Conservation (phyloP, 2,113 vertebrate species). For the Hypomesus transpacificus region DNA sequence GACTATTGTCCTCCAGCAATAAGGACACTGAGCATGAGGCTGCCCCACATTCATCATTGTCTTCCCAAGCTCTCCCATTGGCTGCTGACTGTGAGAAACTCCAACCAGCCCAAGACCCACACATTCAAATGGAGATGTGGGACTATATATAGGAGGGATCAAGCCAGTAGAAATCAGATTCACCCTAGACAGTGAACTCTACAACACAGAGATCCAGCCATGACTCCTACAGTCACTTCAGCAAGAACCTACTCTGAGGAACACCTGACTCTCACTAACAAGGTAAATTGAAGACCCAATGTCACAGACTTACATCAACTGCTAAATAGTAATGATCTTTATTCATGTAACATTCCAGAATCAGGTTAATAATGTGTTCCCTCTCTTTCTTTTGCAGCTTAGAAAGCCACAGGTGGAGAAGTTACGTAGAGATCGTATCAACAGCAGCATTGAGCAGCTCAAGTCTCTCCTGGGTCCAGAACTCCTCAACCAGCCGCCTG, state of each 20-base stretch:
- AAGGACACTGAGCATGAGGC: neutral
- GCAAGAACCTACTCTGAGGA: conserved; percentile 27
- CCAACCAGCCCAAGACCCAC: conserved; percentile 39
- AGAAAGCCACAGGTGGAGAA: conserved; percentile 39
- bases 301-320: neutral
- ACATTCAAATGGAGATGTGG: conserved; percentile 52
- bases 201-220: conserved; percentile 38
- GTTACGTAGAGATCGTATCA: conserved; percentile 39
- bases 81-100: conserved; percentile 51
- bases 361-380: neutral
- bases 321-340: neutral
- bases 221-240: conserved; percentile 35
- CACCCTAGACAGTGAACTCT: conserved; percentile 31
- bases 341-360: neutral
- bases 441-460: conserved; percentile 46
- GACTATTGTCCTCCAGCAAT: conserved; percentile 19
- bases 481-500: conserved; percentile 22
- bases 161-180: conserved; percentile 33
- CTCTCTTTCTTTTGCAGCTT: conserved; percentile 1
- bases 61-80: conserved; percentile 39
- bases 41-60: conserved; percentile 9
- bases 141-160: conserved; percentile 46
- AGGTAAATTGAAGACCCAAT: conserved; percentile 27
- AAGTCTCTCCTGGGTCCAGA: conserved; percentile 34
- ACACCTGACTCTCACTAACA: conserved; percentile 28